Conservation (phyloP, 2,797 vertebrate species). For the Sus cebifrons region DNA sequence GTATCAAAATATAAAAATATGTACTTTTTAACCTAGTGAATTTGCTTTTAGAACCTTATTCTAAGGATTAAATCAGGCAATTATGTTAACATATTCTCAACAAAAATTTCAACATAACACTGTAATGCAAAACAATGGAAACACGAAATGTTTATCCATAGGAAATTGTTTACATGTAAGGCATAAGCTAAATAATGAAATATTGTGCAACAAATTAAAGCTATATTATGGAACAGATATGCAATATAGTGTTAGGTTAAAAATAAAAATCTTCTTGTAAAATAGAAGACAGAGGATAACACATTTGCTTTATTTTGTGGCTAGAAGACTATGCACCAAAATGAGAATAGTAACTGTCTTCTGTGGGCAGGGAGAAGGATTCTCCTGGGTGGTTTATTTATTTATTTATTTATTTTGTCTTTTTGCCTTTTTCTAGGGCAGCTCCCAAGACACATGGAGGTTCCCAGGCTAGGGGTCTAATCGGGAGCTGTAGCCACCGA, state of each 20-base stretch:
- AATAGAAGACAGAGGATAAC: background rate
- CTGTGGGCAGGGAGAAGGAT: background rate
- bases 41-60: conserved; percentile 17
- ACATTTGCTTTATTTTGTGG: background rate
- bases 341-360: background rate
- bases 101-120: background rate
- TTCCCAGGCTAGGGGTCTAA: too few relatives aligned
- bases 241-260: too few relatives aligned
- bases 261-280: too few relatives aligned
- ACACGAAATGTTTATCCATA: background rate
- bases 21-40: background rate
- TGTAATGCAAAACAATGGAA: background rate
- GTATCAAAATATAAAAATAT: background rate
- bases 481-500: too few relatives aligned
- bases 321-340: background rate
- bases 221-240: background rate
- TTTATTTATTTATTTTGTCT: background rate
- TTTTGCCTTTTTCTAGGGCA: too few relatives aligned
- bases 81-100: background rate
- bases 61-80: background rate
- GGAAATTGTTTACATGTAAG: background rate
- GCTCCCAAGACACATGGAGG: too few relatives aligned
- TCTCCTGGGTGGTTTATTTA: background rate
- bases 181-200: background rate
- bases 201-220: background rate